Percentiles rank a stretch among this genome's conserved stretches.
Conservation (phyloP, 1,140 invertebrate genomes). For the Mamestra configurata region DNA sequence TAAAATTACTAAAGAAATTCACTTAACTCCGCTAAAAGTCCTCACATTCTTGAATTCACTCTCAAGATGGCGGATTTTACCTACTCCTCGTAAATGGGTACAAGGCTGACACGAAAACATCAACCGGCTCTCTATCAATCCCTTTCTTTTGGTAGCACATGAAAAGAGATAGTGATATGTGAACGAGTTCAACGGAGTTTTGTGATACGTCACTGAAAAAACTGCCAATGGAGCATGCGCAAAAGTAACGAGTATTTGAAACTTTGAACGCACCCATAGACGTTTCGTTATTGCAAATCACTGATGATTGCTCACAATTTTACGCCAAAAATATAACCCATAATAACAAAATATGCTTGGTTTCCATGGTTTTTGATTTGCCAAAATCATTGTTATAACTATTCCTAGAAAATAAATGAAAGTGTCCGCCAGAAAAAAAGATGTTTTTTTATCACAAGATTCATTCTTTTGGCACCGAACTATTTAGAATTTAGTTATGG, state of each 20-base stretch:
- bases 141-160: conserved; percentile 77
- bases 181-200: conserved; percentile 79
- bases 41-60: conserved; percentile 87
- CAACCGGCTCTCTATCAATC: conserved; percentile 86
- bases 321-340: background rate
- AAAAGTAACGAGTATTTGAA: conserved; percentile 71
- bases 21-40: conserved; percentile 85
- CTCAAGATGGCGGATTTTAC: conserved; percentile 88
- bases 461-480: background rate
- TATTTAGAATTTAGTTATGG: background rate
- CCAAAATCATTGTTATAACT: too few relatives aligned
- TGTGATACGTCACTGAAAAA: conserved; percentile 84
- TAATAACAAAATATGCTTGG: background rate
- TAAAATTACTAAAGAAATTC: conserved; percentile 84
- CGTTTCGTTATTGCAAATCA: conserved; percentile 58
- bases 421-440: too few relatives aligned
- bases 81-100: conserved; percentile 87
- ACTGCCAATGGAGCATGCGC: conserved; percentile 85
- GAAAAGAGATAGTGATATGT: conserved; percentile 83
- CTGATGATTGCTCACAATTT: background rate
- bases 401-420: too few relatives aligned
- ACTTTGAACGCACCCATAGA: conserved; percentile 64
- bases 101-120: conserved; percentile 88
- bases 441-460: background rate
- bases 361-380: too few relatives aligned